Conservation (phyloP, 2,888 invertebrate species). For the Argyra leucocephala region DNA sequence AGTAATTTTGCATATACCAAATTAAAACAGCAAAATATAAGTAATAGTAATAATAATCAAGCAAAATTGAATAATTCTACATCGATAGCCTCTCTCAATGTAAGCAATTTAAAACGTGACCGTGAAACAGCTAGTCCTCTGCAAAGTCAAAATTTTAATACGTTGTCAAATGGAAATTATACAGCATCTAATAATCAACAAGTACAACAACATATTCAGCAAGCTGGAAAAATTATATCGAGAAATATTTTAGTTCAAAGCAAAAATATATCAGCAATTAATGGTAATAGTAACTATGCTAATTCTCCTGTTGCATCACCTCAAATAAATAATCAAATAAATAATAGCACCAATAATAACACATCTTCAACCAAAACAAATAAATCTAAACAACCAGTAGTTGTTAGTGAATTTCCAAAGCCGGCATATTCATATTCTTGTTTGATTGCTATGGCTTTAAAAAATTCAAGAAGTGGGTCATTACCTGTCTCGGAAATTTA, state of each 20-base stretch:
- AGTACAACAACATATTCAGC: not conserved
- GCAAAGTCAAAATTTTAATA: slow-evolving; percentile 26
- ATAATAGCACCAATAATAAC: slow-evolving; percentile 11
- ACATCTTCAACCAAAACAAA: slow-evolving; percentile 31
- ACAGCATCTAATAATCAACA: not conserved
- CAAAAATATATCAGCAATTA: slow-evolving; percentile 13
- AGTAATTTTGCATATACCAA: slow-evolving; percentile 42
- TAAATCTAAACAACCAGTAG: slow-evolving; percentile 27
- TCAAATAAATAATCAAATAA: slow-evolving; percentile 10
- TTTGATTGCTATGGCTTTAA: slow-evolving; percentile 93
- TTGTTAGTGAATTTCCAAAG: slow-evolving; percentile 63
- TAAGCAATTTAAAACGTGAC: slow-evolving; percentile 34
- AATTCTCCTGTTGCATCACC: not conserved
- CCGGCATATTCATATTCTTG: slow-evolving; percentile 97
- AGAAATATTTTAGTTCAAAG: slow-evolving; percentile 16
- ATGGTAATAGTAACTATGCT: not conserved
- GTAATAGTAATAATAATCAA: slow-evolving; percentile 13
- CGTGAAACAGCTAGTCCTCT: slow-evolving; percentile 35
- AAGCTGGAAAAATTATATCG: slow-evolving; percentile 12
- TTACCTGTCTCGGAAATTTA: slow-evolving; percentile 97
- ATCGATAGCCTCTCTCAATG: slow-evolving; percentile 28
- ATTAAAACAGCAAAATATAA: slow-evolving; percentile 34
- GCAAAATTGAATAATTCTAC: slow-evolving; percentile 29
- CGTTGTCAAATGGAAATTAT: not conserved
- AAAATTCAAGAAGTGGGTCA: slow-evolving; percentile 88